Conservation (phyloP, 2,113 vertebrate genomes). For the Tinamus guttatus region DNA sequence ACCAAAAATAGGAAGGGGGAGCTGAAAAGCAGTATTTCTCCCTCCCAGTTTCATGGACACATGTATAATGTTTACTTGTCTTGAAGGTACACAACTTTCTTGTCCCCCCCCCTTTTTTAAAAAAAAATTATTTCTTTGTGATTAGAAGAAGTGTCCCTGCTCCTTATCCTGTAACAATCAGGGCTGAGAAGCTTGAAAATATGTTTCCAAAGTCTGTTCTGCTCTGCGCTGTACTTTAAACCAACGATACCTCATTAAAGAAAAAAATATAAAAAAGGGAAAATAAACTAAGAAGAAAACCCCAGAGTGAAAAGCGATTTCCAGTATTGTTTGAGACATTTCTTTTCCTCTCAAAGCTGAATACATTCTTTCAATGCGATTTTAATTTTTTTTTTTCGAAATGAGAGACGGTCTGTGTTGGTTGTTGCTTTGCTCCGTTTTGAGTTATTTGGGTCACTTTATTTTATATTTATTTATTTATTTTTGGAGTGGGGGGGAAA, state of each 20-base stretch:
- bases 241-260: constrained; percentile 62
- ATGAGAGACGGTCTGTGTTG: not conserved
- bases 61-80: constrained; percentile 52
- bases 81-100: constrained; percentile 53
- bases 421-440: not conserved
- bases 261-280: constrained; percentile 61
- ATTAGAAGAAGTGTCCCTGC: constrained; percentile 30
- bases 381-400: not conserved
- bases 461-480: no score
- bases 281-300: constrained; percentile 34
- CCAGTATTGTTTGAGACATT: constrained; percentile 33
- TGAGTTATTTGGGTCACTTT: not conserved
- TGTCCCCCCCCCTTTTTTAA: no score
- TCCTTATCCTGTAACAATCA: constrained; percentile 17
- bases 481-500: not conserved
- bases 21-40: not conserved
- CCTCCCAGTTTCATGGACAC: constrained; percentile 18
- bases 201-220: constrained; percentile 62
- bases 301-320: constrained; percentile 1
- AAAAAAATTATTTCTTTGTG: no score
- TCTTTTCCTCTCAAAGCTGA: constrained; percentile 41
- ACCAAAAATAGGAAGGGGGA: constrained; percentile 66
- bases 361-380: not conserved
- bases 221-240: constrained; percentile 61
- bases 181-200: constrained; percentile 62